Base-by-base conservation (phyloP, 1,140 invertebrate species). In the Hycleus phaleratus region DNA sequence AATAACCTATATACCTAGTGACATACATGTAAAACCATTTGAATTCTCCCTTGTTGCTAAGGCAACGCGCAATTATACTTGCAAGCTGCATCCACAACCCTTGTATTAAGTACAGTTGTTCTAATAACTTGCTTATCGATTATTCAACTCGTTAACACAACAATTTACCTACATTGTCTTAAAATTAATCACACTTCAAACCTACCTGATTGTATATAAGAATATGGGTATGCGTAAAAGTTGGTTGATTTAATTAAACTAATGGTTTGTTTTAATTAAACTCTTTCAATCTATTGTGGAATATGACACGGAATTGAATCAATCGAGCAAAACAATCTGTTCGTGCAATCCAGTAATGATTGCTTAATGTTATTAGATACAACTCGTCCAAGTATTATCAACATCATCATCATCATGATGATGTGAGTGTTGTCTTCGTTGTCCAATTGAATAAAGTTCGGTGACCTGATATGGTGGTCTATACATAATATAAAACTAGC, bases 1-100 rank as follows among this genome's bases (percentile, higher is more conserved):
- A 32, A 32, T 56, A 56, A 56, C 54, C 54, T 38, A 56, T 56
- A 56, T 56, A 56, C 54, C 54, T 26, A 56, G 45, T 56, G 54
- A 56, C 54, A 56, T 49, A 56, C 40, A 56, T 56, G 43, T 46
- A 38, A 38, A 42, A 56, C 38, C 38, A 56, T 56, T 44, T 25
- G 45, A 56, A 10, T 56, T 25, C 46, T 48, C 54, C 40, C 45
- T 32, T n/a, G 54, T 56, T 56, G 44, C 38, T 39, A 49, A 47
- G 26, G 54, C 54, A 43, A 56, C 54, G 54, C 18, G 47, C 54
- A 56, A 56, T 56, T 49, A 56, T 40, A 49, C 47, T 49, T 56
- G 46, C 46, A 46, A 4, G 32, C 32, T 32, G 32, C 32, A 32
- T 53, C 51, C 38, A 12, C 48, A 26, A 53, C 42, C 42, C 51